Percentiles rank a stretch among this genome's conserved stretches.
These are phyloP conservation scores for Spheniscus mendiculus DNA, from an alignment of 2,113 vertebrate genomes.

Conservation along the genomic window DNA sequence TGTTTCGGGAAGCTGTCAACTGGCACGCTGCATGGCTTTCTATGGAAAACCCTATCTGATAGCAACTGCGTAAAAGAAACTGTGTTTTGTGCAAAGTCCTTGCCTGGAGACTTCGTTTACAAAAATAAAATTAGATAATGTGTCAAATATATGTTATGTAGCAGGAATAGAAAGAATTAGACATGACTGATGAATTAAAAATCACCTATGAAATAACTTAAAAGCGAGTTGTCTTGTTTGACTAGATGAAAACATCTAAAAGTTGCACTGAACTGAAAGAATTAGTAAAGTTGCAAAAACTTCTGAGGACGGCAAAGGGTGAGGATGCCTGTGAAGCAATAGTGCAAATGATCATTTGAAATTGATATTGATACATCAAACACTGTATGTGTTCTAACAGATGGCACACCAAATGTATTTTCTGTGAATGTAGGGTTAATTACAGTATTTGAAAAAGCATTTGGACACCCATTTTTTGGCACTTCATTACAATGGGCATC, in stretches of 20 bases:
- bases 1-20: not conserved
- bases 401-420: not conserved
- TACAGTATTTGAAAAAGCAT: conserved; percentile 11
- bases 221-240: not conserved
- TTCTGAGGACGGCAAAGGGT: not conserved
- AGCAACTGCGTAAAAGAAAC: not conserved
- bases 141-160: not conserved
- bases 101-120: not conserved
- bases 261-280: not conserved
- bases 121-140: not conserved
- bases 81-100: not conserved
- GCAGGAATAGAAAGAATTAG: not conserved
- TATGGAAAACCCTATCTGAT: not conserved
- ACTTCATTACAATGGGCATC: not conserved
- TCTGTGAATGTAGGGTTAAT: not conserved
- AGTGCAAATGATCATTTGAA: not conserved
- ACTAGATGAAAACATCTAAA: not conserved
- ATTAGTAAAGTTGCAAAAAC: not conserved
- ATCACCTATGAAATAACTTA: not conserved
- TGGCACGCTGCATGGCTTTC: not conserved
- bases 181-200: not conserved
- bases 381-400: not conserved
- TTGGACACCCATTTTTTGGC: conserved; percentile 14
- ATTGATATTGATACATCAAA: not conserved
- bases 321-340: not conserved